Base-by-base conservation (phyloP, 2,113 vertebrate species). In the Cyanistes caeruleus region DNA sequence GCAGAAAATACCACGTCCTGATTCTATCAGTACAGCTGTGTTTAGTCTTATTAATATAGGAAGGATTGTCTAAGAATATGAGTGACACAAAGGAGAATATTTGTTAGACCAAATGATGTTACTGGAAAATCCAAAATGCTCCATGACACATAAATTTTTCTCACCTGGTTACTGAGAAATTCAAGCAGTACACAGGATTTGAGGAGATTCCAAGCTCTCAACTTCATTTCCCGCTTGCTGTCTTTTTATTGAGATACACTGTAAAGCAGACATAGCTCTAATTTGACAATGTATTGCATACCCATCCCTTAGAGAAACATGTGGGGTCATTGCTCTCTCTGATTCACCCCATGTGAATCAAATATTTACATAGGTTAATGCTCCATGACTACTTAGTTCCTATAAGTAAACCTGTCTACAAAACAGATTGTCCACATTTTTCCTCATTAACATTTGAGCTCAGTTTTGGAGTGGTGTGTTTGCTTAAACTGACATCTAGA, bases 201-300 rank as follows among this genome's bases (percentile, higher is more conserved):
- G 16, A 46, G 15, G 17, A 75, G 11, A 46, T 64, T 18, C 73
- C 17, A 62, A 80, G 22, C 7, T 39, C 37, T 90, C 24, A 52
- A 15, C 16, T 44, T 80, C 4, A n/a, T 65, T 90, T 70, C 5
- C 16, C 41, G 3, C 5, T 84, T 73, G 5, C 13, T 92, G 13
- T 10, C 13, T 87, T 52, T 74, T 53, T 39, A 35, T 22, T 76
- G 56, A 68, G 18, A 39, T 67, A 8, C n/a, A 28, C 55, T 51
- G 28, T 35, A 67, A 39, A 19, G 31, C 28, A 72, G 39, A 55
- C 25, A 46, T 14, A 31, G 44, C 28, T 90, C 12, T 49, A 37
- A 41, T 19, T 52, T 12, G 12, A 39, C 6, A 37, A 25, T 0
- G 0, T 31, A 33, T 7, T 64, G 10, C 1, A 1, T n/a, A 59